These are phyloP conservation scores for Hoplodrina blanda DNA, from an alignment of 2,888 invertebrate species.

Conservation along the genomic window DNA sequence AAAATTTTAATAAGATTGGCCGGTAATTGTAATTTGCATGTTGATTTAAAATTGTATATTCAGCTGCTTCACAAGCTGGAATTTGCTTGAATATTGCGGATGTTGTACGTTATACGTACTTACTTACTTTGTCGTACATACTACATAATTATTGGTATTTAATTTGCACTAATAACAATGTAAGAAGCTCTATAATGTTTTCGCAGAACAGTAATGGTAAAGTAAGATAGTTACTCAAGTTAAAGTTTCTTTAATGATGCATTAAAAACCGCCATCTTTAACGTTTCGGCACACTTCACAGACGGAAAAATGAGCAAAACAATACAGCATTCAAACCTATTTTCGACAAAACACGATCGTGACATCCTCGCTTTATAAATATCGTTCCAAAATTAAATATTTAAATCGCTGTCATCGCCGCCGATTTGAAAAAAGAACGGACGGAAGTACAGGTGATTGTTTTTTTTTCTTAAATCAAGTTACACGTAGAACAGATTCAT, in stretches of 20 bases:
- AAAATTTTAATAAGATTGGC: slow-evolving; percentile 25
- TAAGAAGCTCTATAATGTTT: slow-evolving; percentile 8
- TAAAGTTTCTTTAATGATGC: background rate
- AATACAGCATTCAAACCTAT: slow-evolving; percentile 50
- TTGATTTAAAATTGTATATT: slow-evolving; percentile 23
- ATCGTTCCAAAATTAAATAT: slow-evolving; percentile 73
- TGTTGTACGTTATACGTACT: slow-evolving; percentile 7
- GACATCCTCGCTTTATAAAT: slow-evolving; percentile 65
- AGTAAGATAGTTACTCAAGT: background rate
- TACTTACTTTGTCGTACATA: slow-evolving; percentile 8
- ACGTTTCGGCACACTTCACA: slow-evolving; percentile 56
- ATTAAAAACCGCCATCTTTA: background rate
- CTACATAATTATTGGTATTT: slow-evolving; percentile 17
- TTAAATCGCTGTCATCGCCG: slow-evolving; percentile 70
- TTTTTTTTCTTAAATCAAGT: slow-evolving; percentile 69
- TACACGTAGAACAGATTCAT: slow-evolving; percentile 74
- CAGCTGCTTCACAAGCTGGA: slow-evolving; percentile 40
- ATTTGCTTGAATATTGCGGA: slow-evolving; percentile 18
- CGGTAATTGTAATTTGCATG: slow-evolving; percentile 40
- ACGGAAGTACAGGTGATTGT: slow-evolving; percentile 79
- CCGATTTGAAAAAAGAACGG: slow-evolving; percentile 73
- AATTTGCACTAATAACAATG: slow-evolving; percentile 28
- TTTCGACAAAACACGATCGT: slow-evolving; percentile 60
- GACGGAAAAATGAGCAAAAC: slow-evolving; percentile 51
- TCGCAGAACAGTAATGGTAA: background rate